These are phyloP conservation scores for Aplochiton taeniatus DNA, from an alignment of 2,797 vertebrate genomes.

Conservation along the genomic window DNA sequence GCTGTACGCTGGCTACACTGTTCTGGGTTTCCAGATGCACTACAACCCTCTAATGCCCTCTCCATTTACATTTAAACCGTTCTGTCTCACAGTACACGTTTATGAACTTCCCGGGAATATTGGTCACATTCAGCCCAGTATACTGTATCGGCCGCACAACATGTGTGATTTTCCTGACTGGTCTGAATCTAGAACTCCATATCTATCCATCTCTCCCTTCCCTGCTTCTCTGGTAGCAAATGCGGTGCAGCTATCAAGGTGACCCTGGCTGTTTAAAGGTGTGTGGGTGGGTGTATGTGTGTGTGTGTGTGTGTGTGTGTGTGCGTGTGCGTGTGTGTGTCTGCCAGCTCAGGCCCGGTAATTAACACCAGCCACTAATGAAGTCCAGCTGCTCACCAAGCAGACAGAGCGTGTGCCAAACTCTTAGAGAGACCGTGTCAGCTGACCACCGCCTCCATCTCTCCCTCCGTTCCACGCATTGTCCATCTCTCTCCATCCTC, in stretches of 20 bases:
- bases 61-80: too few species aligned
- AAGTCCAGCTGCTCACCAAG: conserved; percentile 94
- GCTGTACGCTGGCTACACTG: too few species aligned
- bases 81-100: too few species aligned
- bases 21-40: too few species aligned
- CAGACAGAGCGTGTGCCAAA: conserved; percentile 85
- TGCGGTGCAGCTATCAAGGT: conserved; percentile 81
- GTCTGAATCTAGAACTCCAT: neutral
- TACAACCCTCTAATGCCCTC: too few species aligned
- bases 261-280: conserved; percentile 80
- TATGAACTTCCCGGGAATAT: too few species aligned
- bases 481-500: conserved; percentile 32
- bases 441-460: conserved; percentile 48
- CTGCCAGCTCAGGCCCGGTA: conserved; percentile 86
- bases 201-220: conserved; percentile 5
- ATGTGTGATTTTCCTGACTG: neutral
- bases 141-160: neutral
- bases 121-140: too few species aligned
- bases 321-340: conserved; percentile 34
- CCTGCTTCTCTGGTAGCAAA: conserved; percentile 46
- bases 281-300: conserved; percentile 57
- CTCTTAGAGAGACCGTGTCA: conserved; percentile 61
- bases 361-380: conserved; percentile 97
- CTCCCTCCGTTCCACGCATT: too few species aligned
- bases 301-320: conserved; percentile 72